Conservation (phyloP, 2,888 invertebrate species). For the Tortrix viridana region DNA sequence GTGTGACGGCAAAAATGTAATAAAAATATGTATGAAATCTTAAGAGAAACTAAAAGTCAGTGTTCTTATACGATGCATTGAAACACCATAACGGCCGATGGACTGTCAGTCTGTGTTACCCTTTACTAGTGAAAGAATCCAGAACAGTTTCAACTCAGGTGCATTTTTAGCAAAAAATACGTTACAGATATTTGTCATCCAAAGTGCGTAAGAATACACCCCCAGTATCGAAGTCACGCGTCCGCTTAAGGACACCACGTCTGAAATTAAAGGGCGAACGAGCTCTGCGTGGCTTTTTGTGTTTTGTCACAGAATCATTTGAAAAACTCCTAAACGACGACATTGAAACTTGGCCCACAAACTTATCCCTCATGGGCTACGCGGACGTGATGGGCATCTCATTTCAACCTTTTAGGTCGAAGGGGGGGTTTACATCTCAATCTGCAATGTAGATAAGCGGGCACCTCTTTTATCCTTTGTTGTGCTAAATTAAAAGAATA, state of each 20-base stretch:
- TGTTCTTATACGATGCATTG: no score
- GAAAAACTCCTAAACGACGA: slow-evolving; percentile 56
- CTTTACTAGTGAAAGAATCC: no score
- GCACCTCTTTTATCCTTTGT: slow-evolving; percentile 36
- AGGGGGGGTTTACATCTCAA: slow-evolving; percentile 65
- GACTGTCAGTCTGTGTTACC: no score
- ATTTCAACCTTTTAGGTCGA: slow-evolving; percentile 60
- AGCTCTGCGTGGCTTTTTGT: slow-evolving; percentile 56
- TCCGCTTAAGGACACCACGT: slow-evolving; percentile 63
- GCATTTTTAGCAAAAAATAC: no score
- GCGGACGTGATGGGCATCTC: slow-evolving; percentile 69
- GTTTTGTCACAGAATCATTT: slow-evolving; percentile 55
- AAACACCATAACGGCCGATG: no score
- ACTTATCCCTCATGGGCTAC: slow-evolving; percentile 67
- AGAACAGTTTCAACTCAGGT: no score
- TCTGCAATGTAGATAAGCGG: slow-evolving; percentile 54
- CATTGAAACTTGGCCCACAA: slow-evolving; percentile 69
- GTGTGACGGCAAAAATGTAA: no score
- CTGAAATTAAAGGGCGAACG: slow-evolving; percentile 69
- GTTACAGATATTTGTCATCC: slow-evolving; percentile 14
- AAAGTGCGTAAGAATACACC: slow-evolving; percentile 42
- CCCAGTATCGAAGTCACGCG: slow-evolving; percentile 54
- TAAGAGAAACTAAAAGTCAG: no score
- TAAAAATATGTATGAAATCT: no score
- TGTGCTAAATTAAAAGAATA: slow-evolving; percentile 37